phyloP scores from a whole-genome alignment of 1,140 invertebrate species.

The Phortica variegata region DNA sequence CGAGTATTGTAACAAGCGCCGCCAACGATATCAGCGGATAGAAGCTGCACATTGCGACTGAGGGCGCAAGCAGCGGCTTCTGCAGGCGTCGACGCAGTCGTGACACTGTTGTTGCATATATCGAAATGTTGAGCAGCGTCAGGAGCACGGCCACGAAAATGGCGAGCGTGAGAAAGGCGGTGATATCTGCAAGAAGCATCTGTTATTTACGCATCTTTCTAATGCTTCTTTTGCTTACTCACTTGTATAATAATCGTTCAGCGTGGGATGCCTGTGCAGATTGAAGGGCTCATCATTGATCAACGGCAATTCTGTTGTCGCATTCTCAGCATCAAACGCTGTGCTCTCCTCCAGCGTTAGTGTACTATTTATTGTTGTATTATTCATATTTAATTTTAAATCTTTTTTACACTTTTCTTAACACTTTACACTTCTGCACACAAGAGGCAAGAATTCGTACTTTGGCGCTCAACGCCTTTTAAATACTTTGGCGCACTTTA shows the following conservation, averaged over 20 bases:
- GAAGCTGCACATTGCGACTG: slow-evolving; percentile 37
- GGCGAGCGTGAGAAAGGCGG: slow-evolving; percentile 41
- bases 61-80: slow-evolving; percentile 25
- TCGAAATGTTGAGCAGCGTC: slow-evolving; percentile 46
- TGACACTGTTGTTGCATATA: slow-evolving; percentile 35
- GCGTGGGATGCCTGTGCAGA: slow-evolving; percentile 26
- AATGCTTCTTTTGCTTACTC: slow-evolving; percentile 15
- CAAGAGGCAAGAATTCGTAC: no score
- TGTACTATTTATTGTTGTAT: no score
- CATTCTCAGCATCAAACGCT: no score
- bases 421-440: no score
- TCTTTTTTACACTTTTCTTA: no score
- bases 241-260: slow-evolving; percentile 46
- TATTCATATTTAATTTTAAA: no score
- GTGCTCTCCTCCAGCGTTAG: no score
- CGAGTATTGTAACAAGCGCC: slow-evolving; percentile 41
- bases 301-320: no score
- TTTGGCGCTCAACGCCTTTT: no score
- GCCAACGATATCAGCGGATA: slow-evolving; percentile 49
- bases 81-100: slow-evolving; percentile 34
- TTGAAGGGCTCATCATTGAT: no score
- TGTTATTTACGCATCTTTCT: not conserved
- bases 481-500: no score
- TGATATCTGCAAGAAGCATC: slow-evolving; percentile 34
- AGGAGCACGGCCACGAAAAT: slow-evolving; percentile 41